Evolutionary conservation across 2,113 vertebrate genomes (phyloP).

Genomic region (Anolis carolinensis): DNA sequence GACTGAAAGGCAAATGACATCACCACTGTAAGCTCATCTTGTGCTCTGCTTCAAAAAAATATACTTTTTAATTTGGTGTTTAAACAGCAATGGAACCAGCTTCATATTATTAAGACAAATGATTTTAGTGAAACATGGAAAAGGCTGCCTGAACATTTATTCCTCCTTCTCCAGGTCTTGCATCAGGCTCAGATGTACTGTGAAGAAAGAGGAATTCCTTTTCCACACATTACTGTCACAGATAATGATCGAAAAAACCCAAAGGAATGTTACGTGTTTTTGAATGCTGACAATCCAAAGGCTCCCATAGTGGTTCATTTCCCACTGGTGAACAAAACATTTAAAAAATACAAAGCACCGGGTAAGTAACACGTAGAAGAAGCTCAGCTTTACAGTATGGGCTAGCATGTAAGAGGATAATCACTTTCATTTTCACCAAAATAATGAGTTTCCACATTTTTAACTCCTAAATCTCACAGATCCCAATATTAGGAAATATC

Average conservation of each 20-base stretch:
- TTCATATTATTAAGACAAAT: not conserved
- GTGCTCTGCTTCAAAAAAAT: too few relatives aligned
- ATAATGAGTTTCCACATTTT: too few relatives aligned
- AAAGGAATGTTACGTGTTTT: constrained; percentile 73
- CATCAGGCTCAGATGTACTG: constrained; percentile 66
- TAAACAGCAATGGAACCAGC: not conserved
- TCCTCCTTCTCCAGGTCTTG: constrained; percentile 54
- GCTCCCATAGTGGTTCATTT: constrained; percentile 73
- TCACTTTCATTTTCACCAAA: too few relatives aligned
- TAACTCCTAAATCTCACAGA: too few relatives aligned
- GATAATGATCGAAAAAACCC: constrained; percentile 53
- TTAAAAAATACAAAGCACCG: constrained; percentile 65
- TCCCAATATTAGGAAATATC: too few relatives aligned
- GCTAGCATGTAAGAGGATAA: too few relatives aligned
- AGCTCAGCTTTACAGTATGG: too few relatives aligned
- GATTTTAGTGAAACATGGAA: not conserved
- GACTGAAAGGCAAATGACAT: too few relatives aligned
- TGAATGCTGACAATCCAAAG: constrained; percentile 29
- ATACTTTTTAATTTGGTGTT: too few relatives aligned
- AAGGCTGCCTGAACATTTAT: not conserved
- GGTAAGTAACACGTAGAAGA: constrained; percentile 48
- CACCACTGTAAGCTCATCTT: too few relatives aligned
- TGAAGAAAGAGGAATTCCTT: constrained; percentile 66
- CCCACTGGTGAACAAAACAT: constrained; percentile 71
- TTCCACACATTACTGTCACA: constrained; percentile 62